Evolutionary conservation across 2,888 invertebrate genomes (phyloP), one percentile per base, ranked within the genome.

Genomic region (Pyrrhia umbra): DNA sequence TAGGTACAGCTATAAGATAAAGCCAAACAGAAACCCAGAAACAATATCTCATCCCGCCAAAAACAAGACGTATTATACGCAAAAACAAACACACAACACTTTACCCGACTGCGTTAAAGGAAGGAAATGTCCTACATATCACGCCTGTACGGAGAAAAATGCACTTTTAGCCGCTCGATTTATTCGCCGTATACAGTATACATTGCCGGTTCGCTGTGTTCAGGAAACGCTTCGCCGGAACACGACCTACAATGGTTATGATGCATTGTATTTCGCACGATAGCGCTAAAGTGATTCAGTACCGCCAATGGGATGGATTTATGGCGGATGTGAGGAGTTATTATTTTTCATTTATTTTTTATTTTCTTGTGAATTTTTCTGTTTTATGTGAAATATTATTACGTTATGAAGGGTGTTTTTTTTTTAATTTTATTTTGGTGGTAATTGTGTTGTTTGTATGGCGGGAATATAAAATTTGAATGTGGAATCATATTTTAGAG

Each of bases 251-350:
- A 91, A 92, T 92, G 90, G 88, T 80, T 86, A 85, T 92, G 92
- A 93, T 90, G 75, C 86, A 92, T 90, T 86, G 90, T 86, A 80
- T 85, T 88, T 82, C 92, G 84, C 85, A 75, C 92, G 90, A 93
- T 93, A 92, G 90, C 86, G 78, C 87, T 91, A 88, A 92, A 87
- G 89, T 90, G 91, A 92, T 90, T 75, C 79, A 91, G 68, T 49
- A 68, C 27, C 57, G 13, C 34, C 45, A 15, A 9, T 54, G 16
- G 68, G 70, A 77, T 66, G 75, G 66, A 81, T 80, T 76, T 80
- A 81, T 80, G 45, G 65, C 37, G 80, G 67, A 67, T 58, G 58
- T 40, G 27, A 60, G 37, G 13, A 30, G 56, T 67, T 68, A 59
- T 60, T 67, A 62, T 76, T 60, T 74, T 70, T 45, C 43, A 61